Conservation (phyloP, 2,888 invertebrate species). For the Linnaemya tessellans region DNA sequence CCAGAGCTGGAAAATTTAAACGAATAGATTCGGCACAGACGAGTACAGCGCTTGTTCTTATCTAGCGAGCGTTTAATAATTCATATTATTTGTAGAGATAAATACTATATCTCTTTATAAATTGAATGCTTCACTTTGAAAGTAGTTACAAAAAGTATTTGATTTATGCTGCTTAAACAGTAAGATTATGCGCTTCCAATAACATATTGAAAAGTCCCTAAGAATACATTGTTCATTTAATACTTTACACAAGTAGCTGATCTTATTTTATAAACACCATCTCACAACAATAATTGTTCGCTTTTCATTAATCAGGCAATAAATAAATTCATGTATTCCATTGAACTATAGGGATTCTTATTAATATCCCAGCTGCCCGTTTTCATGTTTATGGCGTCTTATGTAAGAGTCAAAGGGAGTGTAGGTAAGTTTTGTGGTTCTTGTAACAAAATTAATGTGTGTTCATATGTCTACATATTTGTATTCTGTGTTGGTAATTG, state of each 20-base stretch:
- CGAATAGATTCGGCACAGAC: no score
- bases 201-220: no score
- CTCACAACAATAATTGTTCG: neutral
- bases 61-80: no score
- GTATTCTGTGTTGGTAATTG: constrained; percentile 33
- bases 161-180: no score
- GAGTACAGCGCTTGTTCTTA: no score
- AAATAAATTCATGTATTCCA: neutral
- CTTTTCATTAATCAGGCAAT: neutral
- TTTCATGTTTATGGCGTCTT: neutral
- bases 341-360: neutral
- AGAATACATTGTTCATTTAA: no score
- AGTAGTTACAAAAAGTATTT: no score
- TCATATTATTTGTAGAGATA: no score
- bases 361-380: neutral
- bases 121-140: no score
- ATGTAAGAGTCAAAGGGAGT: neutral
- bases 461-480: constrained; percentile 15
- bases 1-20: no score
- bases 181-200: no score
- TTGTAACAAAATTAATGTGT: constrained; percentile 8
- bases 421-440: neutral
- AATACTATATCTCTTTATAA: no score
- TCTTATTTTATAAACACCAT: neutral
- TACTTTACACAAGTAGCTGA: neutral